phyloP scores from a whole-genome alignment of 2,888 invertebrate genomes.

The Tetragnatha montana region DNA sequence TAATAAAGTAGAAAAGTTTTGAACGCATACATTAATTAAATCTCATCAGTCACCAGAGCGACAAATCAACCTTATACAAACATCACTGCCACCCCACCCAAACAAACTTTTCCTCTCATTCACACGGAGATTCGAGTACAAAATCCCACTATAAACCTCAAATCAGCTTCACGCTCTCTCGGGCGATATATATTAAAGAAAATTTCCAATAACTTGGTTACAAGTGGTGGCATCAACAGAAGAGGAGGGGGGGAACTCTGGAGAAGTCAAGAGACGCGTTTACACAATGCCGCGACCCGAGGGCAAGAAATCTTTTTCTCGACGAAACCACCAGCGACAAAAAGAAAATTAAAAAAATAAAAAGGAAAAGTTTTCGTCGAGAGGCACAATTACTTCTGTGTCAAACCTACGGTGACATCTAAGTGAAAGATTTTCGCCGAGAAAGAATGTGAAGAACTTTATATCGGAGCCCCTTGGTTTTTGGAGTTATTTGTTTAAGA shows the following conservation, averaged over 20 bases:
- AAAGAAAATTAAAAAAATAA: slow-evolving; percentile 4
- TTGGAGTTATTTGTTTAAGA: neutral
- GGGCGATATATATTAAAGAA: neutral
- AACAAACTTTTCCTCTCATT: neutral
- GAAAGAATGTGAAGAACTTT: slow-evolving; percentile 2
- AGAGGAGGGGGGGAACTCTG: neutral
- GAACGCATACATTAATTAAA: too few species aligned
- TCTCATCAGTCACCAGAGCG: neutral
- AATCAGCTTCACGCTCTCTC: neutral
- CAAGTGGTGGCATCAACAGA: neutral
- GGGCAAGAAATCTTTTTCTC: neutral
- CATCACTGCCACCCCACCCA: neutral
- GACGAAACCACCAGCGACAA: neutral
- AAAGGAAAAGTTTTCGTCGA: neutral
- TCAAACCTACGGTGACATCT: slow-evolving; percentile 22
- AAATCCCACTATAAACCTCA: neutral
- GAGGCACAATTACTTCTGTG: slow-evolving; percentile 34
- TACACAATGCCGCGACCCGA: neutral
- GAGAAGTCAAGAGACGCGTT: neutral
- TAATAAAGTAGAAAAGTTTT: too few species aligned
- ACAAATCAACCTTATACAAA: neutral
- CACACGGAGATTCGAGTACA: neutral
- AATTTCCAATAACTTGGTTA: neutral
- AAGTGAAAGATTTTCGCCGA: neutral
- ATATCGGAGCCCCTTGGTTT: neutral